Evolutionary conservation across 2,888 invertebrate species (phyloP).

Genomic region (Cheilosia variabilis): DNA sequence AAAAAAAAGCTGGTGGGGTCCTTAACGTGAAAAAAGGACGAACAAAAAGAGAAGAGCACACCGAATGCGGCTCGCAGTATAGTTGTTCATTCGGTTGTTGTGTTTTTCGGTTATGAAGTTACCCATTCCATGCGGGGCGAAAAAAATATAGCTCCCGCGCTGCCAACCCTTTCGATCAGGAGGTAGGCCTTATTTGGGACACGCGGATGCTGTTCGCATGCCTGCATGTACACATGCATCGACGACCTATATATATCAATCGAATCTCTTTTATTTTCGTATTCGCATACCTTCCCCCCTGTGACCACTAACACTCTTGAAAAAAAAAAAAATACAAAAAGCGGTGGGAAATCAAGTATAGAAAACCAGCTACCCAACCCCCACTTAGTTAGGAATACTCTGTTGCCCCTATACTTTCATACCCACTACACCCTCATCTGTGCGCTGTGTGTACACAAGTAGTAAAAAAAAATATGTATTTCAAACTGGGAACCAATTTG

Average conservation of each 20-base stretch:
- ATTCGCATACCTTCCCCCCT: slow-evolving; percentile 28
- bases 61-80: slow-evolving; percentile 30
- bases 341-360: slow-evolving; percentile 27
- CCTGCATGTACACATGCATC: slow-evolving; percentile 43
- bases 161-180: slow-evolving; percentile 52
- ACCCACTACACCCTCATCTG: not conserved
- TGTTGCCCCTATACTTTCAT: not conserved
- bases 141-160: slow-evolving; percentile 15
- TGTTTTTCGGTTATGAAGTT: slow-evolving; percentile 69
- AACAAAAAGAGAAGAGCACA: slow-evolving; percentile 42
- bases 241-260: slow-evolving; percentile 71
- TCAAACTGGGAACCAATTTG: slow-evolving; percentile 61
- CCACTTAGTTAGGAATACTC: slow-evolving; percentile 19
- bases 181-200: slow-evolving; percentile 67
- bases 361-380: slow-evolving; percentile 18
- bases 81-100: slow-evolving; percentile 66
- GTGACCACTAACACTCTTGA: slow-evolving; percentile 43
- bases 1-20: slow-evolving; percentile 23
- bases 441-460: not conserved
- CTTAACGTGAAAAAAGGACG: slow-evolving; percentile 60
- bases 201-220: slow-evolving; percentile 31
- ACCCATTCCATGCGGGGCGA: slow-evolving; percentile 20
- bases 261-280: slow-evolving; percentile 39
- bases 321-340: slow-evolving; percentile 41
- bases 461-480: slow-evolving; percentile 38